Conservation (phyloP, 2,113 vertebrate species). For the Malurus elegans region DNA sequence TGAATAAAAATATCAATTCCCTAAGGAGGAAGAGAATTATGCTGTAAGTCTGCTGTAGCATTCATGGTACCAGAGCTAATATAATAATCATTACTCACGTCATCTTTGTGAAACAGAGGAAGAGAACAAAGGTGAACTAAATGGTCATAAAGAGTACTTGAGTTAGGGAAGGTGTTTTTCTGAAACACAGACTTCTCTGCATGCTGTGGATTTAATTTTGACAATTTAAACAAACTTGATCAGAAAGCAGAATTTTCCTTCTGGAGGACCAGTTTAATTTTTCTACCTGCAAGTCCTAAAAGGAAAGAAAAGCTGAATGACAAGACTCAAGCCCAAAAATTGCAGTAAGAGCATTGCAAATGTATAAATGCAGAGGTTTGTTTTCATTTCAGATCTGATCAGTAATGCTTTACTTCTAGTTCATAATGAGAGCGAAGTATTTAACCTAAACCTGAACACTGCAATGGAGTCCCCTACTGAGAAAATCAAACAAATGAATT, state of each 20-base stretch:
- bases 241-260: neutral
- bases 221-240: neutral
- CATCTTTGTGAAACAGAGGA: constrained; percentile 15
- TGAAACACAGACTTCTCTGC: neutral
- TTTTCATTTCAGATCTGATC: neutral
- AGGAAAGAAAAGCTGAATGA: neutral
- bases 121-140: constrained; percentile 38
- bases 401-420: neutral
- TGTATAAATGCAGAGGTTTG: neutral
- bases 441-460: neutral
- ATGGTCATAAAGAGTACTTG: neutral
- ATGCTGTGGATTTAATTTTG: neutral
- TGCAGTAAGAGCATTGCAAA: neutral
- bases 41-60: neutral
- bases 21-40: constrained; percentile 43
- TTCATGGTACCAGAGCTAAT: constrained; percentile 42
- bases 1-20: constrained; percentile 38
- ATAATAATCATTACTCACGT: constrained; percentile 26
- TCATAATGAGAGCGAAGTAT: neutral
- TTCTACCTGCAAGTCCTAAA: neutral
- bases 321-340: neutral
- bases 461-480: neutral
- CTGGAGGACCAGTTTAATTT: neutral
- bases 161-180: neutral
- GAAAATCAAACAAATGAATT: neutral